Evolutionary conservation across 1,140 invertebrate species (phyloP), one percentile per base, ranked within the genome.

Genomic region (Carcinoscorpius rotundicauda): DNA sequence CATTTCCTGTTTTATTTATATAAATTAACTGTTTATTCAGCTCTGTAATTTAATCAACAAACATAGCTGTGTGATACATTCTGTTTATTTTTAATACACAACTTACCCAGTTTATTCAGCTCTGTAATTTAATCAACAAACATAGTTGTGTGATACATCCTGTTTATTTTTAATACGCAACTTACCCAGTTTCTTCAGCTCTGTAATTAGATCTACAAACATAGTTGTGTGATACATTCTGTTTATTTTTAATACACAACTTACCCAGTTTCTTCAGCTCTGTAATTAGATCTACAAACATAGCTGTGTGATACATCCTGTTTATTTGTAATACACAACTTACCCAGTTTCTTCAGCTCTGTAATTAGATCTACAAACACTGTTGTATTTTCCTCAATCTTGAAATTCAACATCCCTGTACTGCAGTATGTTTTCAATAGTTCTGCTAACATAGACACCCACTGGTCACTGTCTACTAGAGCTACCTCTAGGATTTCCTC

Each of bases 371-470:
- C 92, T 62, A 86, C 87, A 78, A 95, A 96, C 66, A 94, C 92
- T 29, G 86, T 85, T 67, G 87, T 82, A 64, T 91, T 93, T 71
- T 94, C 91, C 72, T 93, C 88, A 48, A 80, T 73, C 75, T 93
- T 87, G 66, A 88, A 87, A 73, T 96, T 95, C 53, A 97, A 82
- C 59, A 87, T 73, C 10, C 90, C 92, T 5, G 87, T 87, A 0
- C 86, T 83, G 55, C 4, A 93, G 76, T 89, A 95, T 0, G 90
- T 91, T 75, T 93, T 93, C 79, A 98, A 87, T 64, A 94, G 88
- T 81, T 98, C 93, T 9, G 89, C 93, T 69, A 97, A 80, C 89
- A 96, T 96, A 0, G 91, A 90, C 8, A 98, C 94, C 95, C 95
- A 98, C 67, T 93, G 83, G 76, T 98, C 95, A 58, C 87, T 88